These are phyloP conservation scores for Pseudorhiza aurosa DNA, from an alignment of 30 jellyfish, hydroid and myxozoan species.

Conservation along the genomic window DNA sequence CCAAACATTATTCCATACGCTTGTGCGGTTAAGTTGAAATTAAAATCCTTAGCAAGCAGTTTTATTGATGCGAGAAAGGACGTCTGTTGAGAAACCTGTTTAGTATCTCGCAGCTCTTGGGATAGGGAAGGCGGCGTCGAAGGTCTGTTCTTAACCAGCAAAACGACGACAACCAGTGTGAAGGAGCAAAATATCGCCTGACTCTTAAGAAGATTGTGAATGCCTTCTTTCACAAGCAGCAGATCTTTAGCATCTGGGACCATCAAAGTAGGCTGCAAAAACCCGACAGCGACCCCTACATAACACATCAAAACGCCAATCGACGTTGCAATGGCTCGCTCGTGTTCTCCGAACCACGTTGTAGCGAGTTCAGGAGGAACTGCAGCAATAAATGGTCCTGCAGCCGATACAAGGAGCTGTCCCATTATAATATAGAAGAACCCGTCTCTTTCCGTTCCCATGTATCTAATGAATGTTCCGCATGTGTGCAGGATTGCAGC, in stretches of 20 bases:
- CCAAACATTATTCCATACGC: conserved; percentile 75
- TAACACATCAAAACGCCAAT: conserved; percentile 71
- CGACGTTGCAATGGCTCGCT: conserved; percentile 80
- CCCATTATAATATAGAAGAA: conserved; percentile 50
- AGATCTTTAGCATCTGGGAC: conserved; percentile 45
- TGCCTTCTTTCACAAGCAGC: conserved; percentile 32
- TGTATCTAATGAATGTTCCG: conserved; percentile 43
- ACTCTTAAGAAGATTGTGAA: conserved; percentile 31
- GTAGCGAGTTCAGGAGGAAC: conserved; percentile 81
- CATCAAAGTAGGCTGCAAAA: conserved; percentile 63
- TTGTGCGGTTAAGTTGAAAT: conserved; percentile 59
- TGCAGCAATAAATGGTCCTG: conserved; percentile 57
- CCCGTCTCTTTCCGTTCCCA: conserved; percentile 54
- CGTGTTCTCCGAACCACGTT: conserved; percentile 79
- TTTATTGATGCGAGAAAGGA: conserved; percentile 33
- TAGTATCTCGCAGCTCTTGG: conserved; percentile 40
- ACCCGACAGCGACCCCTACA: conserved; percentile 78
- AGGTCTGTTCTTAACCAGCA: conserved; percentile 63
- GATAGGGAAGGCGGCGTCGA: conserved; percentile 69
- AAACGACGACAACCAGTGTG: conserved; percentile 39
- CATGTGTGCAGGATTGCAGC: conserved; percentile 65
- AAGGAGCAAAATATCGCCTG: conserved; percentile 52
- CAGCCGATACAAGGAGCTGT: conserved; percentile 56
- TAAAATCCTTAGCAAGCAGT: conserved; percentile 21
- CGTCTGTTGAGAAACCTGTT: conserved; percentile 1